Conservation (phyloP, 2,888 invertebrate species). For the Ferdinandea cuprea region DNA sequence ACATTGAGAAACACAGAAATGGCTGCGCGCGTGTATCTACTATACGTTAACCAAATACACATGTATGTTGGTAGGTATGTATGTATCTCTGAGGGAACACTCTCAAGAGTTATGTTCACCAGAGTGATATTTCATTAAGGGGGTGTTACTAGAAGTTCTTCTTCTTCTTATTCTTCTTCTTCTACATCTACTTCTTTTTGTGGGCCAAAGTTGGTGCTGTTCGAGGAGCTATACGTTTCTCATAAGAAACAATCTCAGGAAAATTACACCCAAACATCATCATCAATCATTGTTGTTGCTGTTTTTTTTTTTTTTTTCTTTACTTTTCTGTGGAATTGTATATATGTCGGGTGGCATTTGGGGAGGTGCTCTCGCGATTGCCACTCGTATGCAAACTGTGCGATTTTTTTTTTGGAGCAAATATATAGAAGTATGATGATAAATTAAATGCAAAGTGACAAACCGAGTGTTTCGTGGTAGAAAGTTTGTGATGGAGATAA, state of each 20-base stretch:
- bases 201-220: slow-evolving; percentile 45
- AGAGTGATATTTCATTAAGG: slow-evolving; percentile 74
- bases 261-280: slow-evolving; percentile 71
- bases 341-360: slow-evolving; percentile 10
- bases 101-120: slow-evolving; percentile 68
- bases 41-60: too few species aligned
- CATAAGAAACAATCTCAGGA: slow-evolving; percentile 57
- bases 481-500: too few species aligned
- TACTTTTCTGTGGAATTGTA: slow-evolving; percentile 17
- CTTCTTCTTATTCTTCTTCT: background rate
- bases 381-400: slow-evolving; percentile 6
- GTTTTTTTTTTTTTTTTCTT: background rate
- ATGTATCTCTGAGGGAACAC: slow-evolving; percentile 32
- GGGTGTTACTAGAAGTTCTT: slow-evolving; percentile 65
- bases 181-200: slow-evolving; percentile 34
- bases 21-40: slow-evolving; percentile 54
- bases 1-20: slow-evolving; percentile 46
- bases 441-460: slow-evolving; percentile 15
- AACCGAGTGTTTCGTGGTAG: background rate
- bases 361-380: slow-evolving; percentile 6
- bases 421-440: slow-evolving; percentile 6
- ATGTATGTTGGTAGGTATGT: too few species aligned
- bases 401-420: background rate
- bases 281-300: slow-evolving; percentile 63
- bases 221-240: slow-evolving; percentile 26